Percentiles rank a stretch among this genome's conserved stretches.
Evolutionary conservation across 2,113 vertebrate species (phyloP).

Genomic region (Forbesichthys agassizii): DNA sequence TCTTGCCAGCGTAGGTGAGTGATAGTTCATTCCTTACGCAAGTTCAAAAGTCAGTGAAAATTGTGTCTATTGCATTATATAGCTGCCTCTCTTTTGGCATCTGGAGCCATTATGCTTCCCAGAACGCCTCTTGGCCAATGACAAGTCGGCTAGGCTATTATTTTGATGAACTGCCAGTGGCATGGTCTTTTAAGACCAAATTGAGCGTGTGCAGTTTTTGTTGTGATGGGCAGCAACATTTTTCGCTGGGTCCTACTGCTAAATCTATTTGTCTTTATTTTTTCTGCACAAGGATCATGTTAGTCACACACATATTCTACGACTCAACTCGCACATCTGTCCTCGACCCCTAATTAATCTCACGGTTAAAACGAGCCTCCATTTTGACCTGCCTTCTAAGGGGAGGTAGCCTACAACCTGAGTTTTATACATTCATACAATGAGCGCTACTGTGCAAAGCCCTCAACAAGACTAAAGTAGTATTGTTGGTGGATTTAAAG

Average conservation of each 20-base stretch:
- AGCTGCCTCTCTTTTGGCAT: conserved; percentile 59
- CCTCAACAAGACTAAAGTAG: conserved; percentile 69
- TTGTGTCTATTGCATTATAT: conserved; percentile 66
- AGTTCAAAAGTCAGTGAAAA: conserved; percentile 19
- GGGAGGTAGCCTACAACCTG: conserved; percentile 36
- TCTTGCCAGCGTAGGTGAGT: conserved; percentile 45
- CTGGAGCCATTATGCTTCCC: conserved; percentile 70
- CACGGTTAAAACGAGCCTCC: conserved; percentile 31
- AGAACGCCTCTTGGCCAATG: conserved; percentile 71
- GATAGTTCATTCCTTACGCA: conserved; percentile 1
- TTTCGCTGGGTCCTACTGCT: conserved; percentile 77
- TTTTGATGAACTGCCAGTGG: conserved; percentile 46
- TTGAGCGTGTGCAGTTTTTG: conserved; percentile 52
- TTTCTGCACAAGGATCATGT: conserved; percentile 13
- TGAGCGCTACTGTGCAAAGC: conserved; percentile 72
- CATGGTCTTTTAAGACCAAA: conserved; percentile 66
- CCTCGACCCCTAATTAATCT: conserved; percentile 18
- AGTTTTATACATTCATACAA: conserved; percentile 62
- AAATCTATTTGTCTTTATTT: conserved; percentile 21
- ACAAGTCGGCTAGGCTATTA: conserved; percentile 56
- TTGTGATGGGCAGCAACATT: conserved; percentile 1
- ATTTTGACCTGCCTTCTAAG: conserved; percentile 33
- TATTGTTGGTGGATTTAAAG: conserved; percentile 67
- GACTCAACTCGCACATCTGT: background rate
- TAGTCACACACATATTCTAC: conserved; percentile 20